Conservation (phyloP, 2,797 vertebrate species). For the Phataginus tetradactyla region DNA sequence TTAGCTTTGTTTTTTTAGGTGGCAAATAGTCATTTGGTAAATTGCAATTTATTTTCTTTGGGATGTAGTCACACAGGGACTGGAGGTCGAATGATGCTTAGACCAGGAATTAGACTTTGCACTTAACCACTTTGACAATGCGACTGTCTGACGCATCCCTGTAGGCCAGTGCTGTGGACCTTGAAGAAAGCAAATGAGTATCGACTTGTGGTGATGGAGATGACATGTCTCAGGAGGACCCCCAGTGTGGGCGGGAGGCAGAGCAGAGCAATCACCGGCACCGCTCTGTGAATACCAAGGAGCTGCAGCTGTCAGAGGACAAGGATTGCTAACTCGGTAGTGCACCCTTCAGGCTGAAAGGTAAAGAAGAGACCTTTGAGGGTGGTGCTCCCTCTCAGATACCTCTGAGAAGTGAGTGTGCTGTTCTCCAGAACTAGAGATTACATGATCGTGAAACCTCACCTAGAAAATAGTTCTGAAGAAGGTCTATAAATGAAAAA, state of each 20-base stretch:
- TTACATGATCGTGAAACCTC: not conserved
- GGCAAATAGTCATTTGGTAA: slow-evolving; percentile 69
- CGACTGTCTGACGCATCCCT: slow-evolving; percentile 11
- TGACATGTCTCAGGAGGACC: slow-evolving; percentile 52
- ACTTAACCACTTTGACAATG: slow-evolving; percentile 53
- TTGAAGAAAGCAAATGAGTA: slow-evolving; percentile 82
- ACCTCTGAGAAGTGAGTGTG: not conserved
- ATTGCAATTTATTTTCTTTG: slow-evolving; percentile 73
- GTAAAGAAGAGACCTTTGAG: not conserved
- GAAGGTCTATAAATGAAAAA: not conserved
- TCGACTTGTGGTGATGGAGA: slow-evolving; percentile 63
- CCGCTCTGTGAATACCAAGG: slow-evolving; percentile 72
- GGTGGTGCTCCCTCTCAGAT: not conserved
- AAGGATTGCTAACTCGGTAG: slow-evolving; percentile 22
- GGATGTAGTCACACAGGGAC: not conserved
- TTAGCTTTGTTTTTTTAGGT: slow-evolving; percentile 76
- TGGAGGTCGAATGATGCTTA: not conserved
- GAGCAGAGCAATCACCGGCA: slow-evolving; percentile 74
- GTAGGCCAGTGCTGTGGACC: slow-evolving; percentile 51
- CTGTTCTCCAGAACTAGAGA: not conserved
- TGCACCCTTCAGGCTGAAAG: slow-evolving; percentile 19
- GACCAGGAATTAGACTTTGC: not conserved
- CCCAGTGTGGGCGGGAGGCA: slow-evolving; percentile 68
- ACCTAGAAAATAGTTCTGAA: not conserved
- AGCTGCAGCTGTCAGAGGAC: not conserved